Conservation (phyloP, 2,113 vertebrate species). For the Porphyrio hochstetteri region DNA sequence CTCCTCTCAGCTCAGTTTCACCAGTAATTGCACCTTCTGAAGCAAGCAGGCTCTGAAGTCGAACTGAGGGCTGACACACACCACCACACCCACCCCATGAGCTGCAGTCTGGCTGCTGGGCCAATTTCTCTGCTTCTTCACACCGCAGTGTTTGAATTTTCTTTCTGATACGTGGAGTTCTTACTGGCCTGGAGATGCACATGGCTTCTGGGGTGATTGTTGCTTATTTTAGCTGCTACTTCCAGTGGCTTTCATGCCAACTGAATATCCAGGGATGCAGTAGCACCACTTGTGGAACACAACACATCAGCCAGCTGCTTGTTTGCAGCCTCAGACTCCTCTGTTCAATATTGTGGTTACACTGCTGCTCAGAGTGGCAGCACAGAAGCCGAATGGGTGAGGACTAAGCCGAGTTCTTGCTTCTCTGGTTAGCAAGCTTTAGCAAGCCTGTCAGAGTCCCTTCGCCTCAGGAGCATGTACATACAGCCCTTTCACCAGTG, state of each 20-base stretch:
- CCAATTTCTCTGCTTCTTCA: neutral
- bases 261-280: neutral
- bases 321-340: neutral
- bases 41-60: neutral
- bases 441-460: neutral
- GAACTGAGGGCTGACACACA: neutral
- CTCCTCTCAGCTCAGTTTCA: neutral
- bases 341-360: neutral
- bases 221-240: neutral
- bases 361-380: neutral
- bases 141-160: too few relatives aligned
- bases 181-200: neutral
- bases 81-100: neutral
- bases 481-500: neutral
- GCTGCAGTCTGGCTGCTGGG: neutral
- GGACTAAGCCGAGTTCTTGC: neutral
- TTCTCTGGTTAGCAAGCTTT: neutral
- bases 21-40: neutral
- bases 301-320: too few relatives aligned
- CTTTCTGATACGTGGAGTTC: neutral
- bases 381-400: neutral
- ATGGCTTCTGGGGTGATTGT: neutral
- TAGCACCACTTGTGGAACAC: neutral
- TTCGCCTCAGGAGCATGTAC: neutral
- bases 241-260: neutral